These are phyloP conservation scores for Hirtodrosophila trivittata DNA, from an alignment of 2,888 invertebrate genomes.

Conservation along the genomic window DNA sequence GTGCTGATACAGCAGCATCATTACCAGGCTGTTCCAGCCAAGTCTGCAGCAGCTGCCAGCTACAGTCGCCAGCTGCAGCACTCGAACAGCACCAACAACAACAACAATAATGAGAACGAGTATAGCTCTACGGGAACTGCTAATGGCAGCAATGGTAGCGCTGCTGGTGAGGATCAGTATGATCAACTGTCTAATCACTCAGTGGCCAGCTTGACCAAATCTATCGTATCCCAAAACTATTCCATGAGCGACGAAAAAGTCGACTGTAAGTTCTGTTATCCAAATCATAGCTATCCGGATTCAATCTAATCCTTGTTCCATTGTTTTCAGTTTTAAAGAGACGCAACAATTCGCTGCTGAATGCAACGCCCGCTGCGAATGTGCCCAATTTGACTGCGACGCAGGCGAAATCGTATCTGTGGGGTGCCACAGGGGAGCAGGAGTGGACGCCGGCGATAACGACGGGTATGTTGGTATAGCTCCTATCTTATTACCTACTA, in stretches of 20 bases:
- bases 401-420: constrained; percentile 86
- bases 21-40: constrained; percentile 91
- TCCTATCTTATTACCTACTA: constrained; percentile 18
- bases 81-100: constrained; percentile 30
- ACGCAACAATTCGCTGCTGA: constrained; percentile 75
- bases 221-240: constrained; percentile 63
- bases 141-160: too few species aligned
- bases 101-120: constrained; percentile 61
- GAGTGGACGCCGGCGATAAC: constrained; percentile 98
- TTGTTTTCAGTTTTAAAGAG: constrained; percentile 68
- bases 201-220: constrained; percentile 66
- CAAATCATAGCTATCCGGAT: too few species aligned
- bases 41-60: constrained; percentile 48
- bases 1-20: constrained; percentile 97
- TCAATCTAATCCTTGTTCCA: background rate
- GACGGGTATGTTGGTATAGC: constrained; percentile 87
- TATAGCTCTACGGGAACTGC: too few species aligned
- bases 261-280: constrained; percentile 70
- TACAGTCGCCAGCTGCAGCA: too few species aligned
- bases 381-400: constrained; percentile 68
- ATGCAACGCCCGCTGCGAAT: constrained; percentile 54
- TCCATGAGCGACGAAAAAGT: constrained; percentile 64
- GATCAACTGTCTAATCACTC: constrained; percentile 81
- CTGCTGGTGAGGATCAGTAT: constrained; percentile 77
- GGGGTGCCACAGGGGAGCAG: constrained; percentile 98